These are phyloP conservation scores for Galeruca laticollis DNA, from an alignment of 2,888 invertebrate genomes.

Conservation along the genomic window DNA sequence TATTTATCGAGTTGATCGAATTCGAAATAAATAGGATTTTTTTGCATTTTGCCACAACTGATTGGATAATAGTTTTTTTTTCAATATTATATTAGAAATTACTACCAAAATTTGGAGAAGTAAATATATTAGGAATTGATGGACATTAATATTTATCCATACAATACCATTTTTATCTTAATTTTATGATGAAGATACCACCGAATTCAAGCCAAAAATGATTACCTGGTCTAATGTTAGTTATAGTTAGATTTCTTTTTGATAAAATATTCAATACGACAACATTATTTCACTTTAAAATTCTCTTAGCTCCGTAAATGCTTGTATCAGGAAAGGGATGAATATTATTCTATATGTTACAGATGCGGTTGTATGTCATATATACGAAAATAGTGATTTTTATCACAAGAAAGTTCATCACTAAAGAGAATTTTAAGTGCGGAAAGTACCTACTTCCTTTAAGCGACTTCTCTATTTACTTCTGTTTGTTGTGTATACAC, in stretches of 20 bases:
- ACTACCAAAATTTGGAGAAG: no score
- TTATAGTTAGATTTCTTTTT: constrained; percentile 55
- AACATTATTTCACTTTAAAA: constrained; percentile 60
- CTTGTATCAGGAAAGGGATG: constrained; percentile 55
- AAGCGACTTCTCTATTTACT: neutral
- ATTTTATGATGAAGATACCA: no score
- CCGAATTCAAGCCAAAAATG: neutral
- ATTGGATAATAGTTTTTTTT: no score
- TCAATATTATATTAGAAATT: no score
- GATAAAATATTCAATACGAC: constrained; percentile 60
- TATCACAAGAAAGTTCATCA: constrained; percentile 9
- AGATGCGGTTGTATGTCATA: constrained; percentile 30
- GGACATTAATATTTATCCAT: no score
- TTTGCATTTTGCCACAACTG: no score
- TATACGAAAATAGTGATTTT: neutral
- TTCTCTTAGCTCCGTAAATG: constrained; percentile 57
- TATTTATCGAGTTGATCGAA: no score
- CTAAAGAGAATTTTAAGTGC: constrained; percentile 7
- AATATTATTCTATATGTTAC: constrained; percentile 57
- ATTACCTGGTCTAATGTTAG: constrained; percentile 7
- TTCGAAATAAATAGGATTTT: no score
- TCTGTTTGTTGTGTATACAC: neutral
- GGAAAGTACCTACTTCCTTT: neutral
- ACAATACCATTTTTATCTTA: no score
- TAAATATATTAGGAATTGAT: no score